A percentile compares a stretch with the other conserved stretches of the same genome.
phyloP scores from a whole-genome alignment of 2,888 invertebrate genomes.

The Nesidiocoris tenuis region DNA sequence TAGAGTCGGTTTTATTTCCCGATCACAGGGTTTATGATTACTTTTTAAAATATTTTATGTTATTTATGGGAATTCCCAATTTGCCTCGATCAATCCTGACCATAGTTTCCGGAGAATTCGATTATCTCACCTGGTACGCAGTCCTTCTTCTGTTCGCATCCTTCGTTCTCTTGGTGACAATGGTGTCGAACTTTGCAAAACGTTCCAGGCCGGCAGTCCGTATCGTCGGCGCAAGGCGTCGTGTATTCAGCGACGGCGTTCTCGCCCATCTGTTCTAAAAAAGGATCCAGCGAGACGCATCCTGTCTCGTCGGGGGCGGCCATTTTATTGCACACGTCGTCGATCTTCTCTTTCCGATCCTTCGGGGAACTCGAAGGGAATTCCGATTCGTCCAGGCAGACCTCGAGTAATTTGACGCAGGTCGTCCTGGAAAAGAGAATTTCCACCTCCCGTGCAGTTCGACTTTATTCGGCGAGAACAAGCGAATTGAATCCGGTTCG shows the following conservation, averaged over 20 bases:
- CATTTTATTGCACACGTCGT: constrained; percentile 24
- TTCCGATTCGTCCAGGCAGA: constrained; percentile 20
- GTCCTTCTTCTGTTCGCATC: constrained; percentile 5
- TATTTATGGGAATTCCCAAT: too few species aligned
- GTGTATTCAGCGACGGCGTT: constrained; percentile 22
- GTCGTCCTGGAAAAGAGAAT: constrained; percentile 13
- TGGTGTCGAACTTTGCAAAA: constrained; percentile 31
- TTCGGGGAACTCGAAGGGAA: neutral
- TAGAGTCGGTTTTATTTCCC: too few species aligned
- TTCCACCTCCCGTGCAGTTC: too few species aligned
- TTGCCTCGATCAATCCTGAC: too few species aligned
- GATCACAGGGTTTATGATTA: too few species aligned
- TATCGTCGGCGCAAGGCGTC: constrained; percentile 17
- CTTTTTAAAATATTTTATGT: too few species aligned
- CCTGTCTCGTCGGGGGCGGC: constrained; percentile 18
- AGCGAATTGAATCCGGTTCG: too few species aligned
- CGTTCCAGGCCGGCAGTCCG: constrained; percentile 21
- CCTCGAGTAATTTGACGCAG: constrained; percentile 17
- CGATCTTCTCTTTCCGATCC: constrained; percentile 10
- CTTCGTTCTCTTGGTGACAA: constrained; percentile 11
- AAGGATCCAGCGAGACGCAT: constrained; percentile 32
- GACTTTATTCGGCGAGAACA: too few species aligned
- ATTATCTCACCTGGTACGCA: constrained; percentile 25
- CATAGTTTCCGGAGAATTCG: too few species aligned
- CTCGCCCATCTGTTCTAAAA: constrained; percentile 23